Evolutionary conservation across 1,140 invertebrate species (phyloP).

Genomic region (Brachionus manjavacas): DNA sequence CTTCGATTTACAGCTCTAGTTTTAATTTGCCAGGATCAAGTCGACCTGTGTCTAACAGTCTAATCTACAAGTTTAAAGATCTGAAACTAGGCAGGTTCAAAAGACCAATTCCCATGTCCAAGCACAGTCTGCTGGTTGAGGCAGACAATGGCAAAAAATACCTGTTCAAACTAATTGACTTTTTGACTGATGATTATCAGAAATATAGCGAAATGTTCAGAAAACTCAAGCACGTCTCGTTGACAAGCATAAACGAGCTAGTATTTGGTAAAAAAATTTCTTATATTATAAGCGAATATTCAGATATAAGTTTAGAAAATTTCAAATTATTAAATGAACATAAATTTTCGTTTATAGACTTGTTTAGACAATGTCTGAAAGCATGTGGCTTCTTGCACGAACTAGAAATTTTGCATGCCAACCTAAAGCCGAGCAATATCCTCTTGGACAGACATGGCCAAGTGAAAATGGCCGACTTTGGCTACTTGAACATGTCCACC

Average conservation of each 20-base stretch:
- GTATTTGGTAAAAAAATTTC: neutral
- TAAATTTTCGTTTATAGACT: constrained; percentile 10
- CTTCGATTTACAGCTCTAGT: neutral
- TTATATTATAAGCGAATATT: constrained; percentile 10
- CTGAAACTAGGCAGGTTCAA: neutral
- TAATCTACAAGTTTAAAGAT: neutral
- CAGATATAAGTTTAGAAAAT: constrained; percentile 28
- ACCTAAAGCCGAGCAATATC: constrained; percentile 16
- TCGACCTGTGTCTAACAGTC: neutral
- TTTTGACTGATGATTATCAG: neutral
- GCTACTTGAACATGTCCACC: neutral
- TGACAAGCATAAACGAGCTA: neutral
- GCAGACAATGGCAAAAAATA: neutral
- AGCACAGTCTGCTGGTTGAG: neutral
- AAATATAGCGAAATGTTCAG: neutral
- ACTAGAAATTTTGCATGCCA: neutral
- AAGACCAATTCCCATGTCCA: neutral
- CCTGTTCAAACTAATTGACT: neutral
- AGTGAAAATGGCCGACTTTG: neutral
- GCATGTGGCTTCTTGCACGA: neutral
- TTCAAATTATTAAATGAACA: constrained; percentile 4
- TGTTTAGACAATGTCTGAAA: neutral
- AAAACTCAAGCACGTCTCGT: neutral
- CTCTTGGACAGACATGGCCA: neutral
- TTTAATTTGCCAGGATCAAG: neutral